Conservation (phyloP, 2,888 invertebrate genomes). For the Aphrophora alni region DNA sequence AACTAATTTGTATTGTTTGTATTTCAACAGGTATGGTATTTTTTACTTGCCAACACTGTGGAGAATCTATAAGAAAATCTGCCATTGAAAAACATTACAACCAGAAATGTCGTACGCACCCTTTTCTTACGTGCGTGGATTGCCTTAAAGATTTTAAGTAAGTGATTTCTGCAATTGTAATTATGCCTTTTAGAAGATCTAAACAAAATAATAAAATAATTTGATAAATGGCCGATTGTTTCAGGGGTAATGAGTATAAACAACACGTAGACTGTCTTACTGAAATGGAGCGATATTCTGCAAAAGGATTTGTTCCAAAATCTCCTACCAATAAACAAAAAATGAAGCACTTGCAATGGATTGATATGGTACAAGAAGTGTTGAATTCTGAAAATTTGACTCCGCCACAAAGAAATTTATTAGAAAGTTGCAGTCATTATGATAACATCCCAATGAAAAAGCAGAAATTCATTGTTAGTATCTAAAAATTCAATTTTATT, state of each 20-base stretch:
- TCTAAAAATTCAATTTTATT: not conserved
- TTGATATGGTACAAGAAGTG: not conserved
- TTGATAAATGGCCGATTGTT: not conserved
- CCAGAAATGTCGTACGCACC: constrained; percentile 34
- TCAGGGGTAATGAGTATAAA: not conserved
- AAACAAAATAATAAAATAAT: too few relatives aligned
- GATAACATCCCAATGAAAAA: not conserved
- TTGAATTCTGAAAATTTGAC: not conserved
- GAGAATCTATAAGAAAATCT: constrained; percentile 89
- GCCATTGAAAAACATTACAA: constrained; percentile 82
- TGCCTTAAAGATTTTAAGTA: constrained; percentile 46
- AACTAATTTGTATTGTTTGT: too few relatives aligned
- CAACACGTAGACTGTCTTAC: not conserved
- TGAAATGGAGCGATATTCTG: not conserved
- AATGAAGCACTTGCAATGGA: not conserved
- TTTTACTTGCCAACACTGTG: constrained; percentile 92
- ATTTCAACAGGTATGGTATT: constrained; percentile 75
- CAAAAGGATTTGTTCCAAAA: not conserved
- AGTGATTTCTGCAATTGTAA: constrained; percentile 3
- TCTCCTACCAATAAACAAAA: not conserved
- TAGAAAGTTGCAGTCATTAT: not conserved
- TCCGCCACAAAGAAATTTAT: not conserved
- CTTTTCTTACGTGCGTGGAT: constrained; percentile 43
- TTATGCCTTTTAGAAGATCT: too few relatives aligned
- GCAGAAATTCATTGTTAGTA: not conserved